These are phyloP conservation scores for Lagopus leucura DNA, from an alignment of 2,113 vertebrate species.

Conservation along the genomic window DNA sequence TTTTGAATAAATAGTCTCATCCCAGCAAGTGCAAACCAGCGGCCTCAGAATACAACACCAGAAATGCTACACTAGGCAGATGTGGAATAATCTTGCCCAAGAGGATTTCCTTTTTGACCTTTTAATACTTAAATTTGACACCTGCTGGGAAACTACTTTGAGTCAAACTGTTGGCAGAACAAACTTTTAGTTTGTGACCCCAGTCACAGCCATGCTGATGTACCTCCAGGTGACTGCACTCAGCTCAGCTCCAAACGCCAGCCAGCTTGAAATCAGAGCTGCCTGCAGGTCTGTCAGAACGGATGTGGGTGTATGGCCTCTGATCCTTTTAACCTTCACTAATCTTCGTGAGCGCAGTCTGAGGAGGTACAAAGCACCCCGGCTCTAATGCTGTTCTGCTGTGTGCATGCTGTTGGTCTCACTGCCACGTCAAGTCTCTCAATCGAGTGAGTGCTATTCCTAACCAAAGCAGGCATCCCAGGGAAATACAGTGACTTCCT, in stretches of 20 bases:
- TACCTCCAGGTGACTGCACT: background rate
- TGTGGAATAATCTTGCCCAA: background rate
- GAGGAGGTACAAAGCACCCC: background rate
- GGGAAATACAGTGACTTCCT: constrained; percentile 32
- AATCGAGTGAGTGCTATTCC: constrained; percentile 52
- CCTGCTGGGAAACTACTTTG: background rate
- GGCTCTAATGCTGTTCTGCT: background rate
- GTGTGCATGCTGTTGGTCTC: background rate
- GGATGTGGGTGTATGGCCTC: background rate
- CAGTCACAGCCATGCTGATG: background rate
- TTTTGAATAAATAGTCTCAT: background rate
- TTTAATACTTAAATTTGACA: background rate
- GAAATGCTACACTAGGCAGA: background rate
- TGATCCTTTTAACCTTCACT: background rate
- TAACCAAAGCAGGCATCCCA: constrained; percentile 48
- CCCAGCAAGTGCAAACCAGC: background rate
- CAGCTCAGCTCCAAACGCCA: background rate
- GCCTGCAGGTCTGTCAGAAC: background rate
- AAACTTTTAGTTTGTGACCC: background rate
- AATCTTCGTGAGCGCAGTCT: background rate
- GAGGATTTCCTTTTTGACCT: background rate
- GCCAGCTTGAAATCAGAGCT: background rate
- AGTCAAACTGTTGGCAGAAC: background rate
- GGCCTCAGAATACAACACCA: background rate
- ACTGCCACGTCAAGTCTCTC: constrained; percentile 48